Base-by-base conservation (phyloP, 1,140 invertebrate species). In the Halesus radiatus region DNA sequence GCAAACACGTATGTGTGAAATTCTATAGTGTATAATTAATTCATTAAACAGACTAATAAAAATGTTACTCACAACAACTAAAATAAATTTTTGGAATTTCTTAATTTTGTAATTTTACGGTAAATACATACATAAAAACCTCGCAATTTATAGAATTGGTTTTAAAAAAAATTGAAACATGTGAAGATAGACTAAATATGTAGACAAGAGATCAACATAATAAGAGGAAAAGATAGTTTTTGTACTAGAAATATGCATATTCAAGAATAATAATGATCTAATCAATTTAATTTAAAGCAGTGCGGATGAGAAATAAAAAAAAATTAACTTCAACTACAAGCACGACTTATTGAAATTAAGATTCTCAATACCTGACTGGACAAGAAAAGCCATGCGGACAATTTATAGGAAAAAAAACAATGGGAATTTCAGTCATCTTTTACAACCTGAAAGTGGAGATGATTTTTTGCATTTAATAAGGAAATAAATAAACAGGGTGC, bases 361-460 rank as follows among this genome's bases (percentile, higher is more conserved):
- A 66, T 64, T 62, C 10, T 64, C 0, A 66, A 77, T 77, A 77
- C 62, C 62, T 77, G 62, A 32, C 13, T 50, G 26, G 15, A 23
- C 50, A 58, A 64, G 10, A 75, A 58, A 75, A 75, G 72, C 54
- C 72, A 75, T 75, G 72, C 53, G 37, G 72, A 58, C 58, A 75
- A 75, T 53, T 56, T 18, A 32, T 73, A 68, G 64, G 53, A 72
- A 72, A 18, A 53, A 29, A 72, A 52, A 72, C 50, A 53, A 72
- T 53, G 23, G 20, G 20, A 72, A 70, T 70, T 70, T 53, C 45
- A 22, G 68, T 72, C 68, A 72, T 72, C 22, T 32, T 20, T 37
- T 53, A 72, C 20, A 18, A 66, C 22, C 37, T 72, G 68, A 10
- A 72, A 52, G 10, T 23, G 64, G 64, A 68, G 50, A 72, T 50